Percentiles rank a stretch among this genome's conserved stretches.
Evolutionary conservation across 2,888 invertebrate genomes (phyloP).

Genomic region (Epinotia ramella): DNA sequence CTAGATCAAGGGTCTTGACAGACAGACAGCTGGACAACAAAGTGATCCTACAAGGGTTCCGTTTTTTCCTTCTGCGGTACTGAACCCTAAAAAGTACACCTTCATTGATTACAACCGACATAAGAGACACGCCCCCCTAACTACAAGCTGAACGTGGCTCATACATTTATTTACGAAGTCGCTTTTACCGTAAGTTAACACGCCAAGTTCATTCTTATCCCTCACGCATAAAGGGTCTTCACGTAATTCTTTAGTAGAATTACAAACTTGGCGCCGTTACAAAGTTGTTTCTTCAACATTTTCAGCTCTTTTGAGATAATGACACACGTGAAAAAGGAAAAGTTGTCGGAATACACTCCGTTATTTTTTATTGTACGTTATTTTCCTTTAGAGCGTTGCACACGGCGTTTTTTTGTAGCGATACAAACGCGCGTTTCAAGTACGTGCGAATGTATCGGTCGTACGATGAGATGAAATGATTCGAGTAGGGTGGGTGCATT

Average conservation of each 20-base stretch:
- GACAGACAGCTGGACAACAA: too few relatives aligned
- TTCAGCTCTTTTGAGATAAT: conserved; percentile 37
- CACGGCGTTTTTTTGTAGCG: too few relatives aligned
- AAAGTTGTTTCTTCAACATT: conserved; percentile 28
- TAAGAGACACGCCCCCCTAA: conserved; percentile 19
- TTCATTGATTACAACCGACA: conserved; percentile 12
- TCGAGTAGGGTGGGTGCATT: too few relatives aligned
- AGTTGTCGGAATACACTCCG: conserved; percentile 1
- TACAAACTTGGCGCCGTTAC: conserved; percentile 3
- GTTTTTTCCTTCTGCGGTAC: too few relatives aligned
- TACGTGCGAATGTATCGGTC: too few relatives aligned
- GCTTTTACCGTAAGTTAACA: neutral
- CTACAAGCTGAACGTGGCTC: conserved; percentile 16
- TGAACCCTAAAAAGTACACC: neutral
- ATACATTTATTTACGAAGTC: conserved; percentile 11
- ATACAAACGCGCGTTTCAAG: too few relatives aligned
- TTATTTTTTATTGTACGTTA: conserved; percentile 16
- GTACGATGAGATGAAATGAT: too few relatives aligned
- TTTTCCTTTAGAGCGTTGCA: neutral
- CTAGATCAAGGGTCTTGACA: too few relatives aligned
- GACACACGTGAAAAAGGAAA: conserved; percentile 41
- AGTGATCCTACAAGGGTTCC: too few relatives aligned
- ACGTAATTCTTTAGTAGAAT: conserved; percentile 4
- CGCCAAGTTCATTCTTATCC: conserved; percentile 11
- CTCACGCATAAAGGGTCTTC: neutral